Evolutionary conservation across 2,888 invertebrate species (phyloP).

Genomic region (Cheilosia vulpina): DNA sequence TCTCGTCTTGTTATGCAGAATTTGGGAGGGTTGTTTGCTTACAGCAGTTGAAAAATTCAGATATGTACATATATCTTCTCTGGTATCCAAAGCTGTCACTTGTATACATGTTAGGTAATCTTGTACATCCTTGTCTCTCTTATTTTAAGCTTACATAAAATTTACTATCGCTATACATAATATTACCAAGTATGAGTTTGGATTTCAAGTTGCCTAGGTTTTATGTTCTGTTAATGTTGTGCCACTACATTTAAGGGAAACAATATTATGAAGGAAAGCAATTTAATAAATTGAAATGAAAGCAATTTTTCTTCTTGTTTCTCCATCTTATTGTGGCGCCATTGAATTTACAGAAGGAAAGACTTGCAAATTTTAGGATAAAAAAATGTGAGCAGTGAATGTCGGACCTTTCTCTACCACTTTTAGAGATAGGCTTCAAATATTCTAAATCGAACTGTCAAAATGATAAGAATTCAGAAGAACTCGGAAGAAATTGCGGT

Average conservation of each 20-base stretch:
- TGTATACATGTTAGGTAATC: not conserved
- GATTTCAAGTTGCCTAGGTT: not conserved
- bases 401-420: no score
- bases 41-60: not conserved
- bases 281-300: not conserved
- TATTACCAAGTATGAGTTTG: constrained; percentile 6
- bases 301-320: not conserved
- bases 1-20: constrained; percentile 10
- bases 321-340: no score
- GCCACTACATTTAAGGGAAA: not conserved
- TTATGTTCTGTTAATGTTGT: not conserved
- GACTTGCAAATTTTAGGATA: no score
- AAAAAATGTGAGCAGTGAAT: no score
- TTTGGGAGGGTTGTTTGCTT: not conserved
- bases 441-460: no score
- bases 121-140: constrained; percentile 2
- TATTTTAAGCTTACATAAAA: constrained; percentile 7
- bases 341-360: no score
- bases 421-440: no score
- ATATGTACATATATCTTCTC: no score
- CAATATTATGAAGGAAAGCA: not conserved
- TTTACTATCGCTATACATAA: not conserved
- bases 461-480: no score
- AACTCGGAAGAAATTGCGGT: not conserved
- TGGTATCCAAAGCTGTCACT: not conserved